Base-by-base conservation (phyloP, 2,888 invertebrate species). In the Parnassius glacialis region DNA sequence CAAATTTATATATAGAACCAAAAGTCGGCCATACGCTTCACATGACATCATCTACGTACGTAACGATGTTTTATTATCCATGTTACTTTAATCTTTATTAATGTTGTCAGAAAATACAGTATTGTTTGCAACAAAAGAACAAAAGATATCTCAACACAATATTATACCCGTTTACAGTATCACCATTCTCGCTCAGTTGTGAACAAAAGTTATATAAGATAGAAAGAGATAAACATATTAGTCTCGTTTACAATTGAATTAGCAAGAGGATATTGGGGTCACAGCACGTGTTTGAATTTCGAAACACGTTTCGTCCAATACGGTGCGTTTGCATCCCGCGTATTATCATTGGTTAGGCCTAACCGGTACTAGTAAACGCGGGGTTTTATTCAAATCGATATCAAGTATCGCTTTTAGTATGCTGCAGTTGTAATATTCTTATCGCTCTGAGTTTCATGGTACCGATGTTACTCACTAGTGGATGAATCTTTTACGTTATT, bases 221-320 rank as follows among this genome's bases (percentile, higher is more conserved):
- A 68, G 80, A 90, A 66, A 74, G 85, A 83, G 89, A 87, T 65
- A 71, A 70, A 67, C 62, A 67, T 71, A 75, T 62, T 66, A 70
- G 71, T 73, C 74, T 77, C 74, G 73, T 72, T 70, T 70, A 71
- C 74, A 70, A 70, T 66, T 70, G 68, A 76, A 71, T 72, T 71
- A 70, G 73, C 71, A 66, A 77, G 77, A 76, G 78, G 74, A 83
- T 80, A 86, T 83, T 81, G 87, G 85, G 90, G 90, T 90, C 90
- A 90, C 83, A 80, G 87, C 87, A 87, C 89, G 87, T 84, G 87
- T 89, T 90, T 90, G 85, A 90, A 90, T 89, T 89, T 88, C 86
- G 87, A 90, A 88, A 86, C 84, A 81, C 83, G 84, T 84, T 74
- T 80, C 79, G 77, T 85, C 90, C 90, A 90, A 90, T 90, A 80